Evolutionary conservation across 2,888 invertebrate species (phyloP).

Genomic region (Tenthredo notha): DNA sequence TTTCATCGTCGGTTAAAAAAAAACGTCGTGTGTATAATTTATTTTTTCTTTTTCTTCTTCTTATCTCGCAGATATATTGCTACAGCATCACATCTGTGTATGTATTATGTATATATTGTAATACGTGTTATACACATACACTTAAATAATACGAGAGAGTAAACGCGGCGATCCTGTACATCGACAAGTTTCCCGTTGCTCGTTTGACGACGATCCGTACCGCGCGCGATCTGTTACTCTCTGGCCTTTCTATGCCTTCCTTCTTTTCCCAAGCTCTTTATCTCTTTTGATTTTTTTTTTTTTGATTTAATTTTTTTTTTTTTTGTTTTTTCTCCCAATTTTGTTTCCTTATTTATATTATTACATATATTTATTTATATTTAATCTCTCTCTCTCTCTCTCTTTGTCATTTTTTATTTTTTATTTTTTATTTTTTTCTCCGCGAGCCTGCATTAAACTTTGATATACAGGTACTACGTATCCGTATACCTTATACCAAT

Average conservation of each 20-base stretch:
- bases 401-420: not conserved
- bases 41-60: no score
- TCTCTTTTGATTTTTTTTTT: not conserved
- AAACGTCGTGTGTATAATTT: no score
- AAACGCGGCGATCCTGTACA: slow-evolving; percentile 14
- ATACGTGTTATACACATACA: not conserved
- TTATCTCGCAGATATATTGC: no score
- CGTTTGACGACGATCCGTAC: not conserved
- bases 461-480: not conserved
- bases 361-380: no score
- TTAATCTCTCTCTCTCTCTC: no score
- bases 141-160: not conserved
- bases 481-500: not conserved
- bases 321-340: not conserved
- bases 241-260: not conserved
- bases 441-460: not conserved
- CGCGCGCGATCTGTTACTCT: not conserved
- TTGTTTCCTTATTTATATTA: not conserved
- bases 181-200: slow-evolving; percentile 27
- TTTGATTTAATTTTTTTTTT: not conserved
- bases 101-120: no score
- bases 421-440: not conserved
- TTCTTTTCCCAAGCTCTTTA: not conserved
- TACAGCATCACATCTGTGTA: no score
- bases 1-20: not conserved